Evolutionary conservation across 53 echinoderm and acorn worm genomes (phyloP), one percentile per base, ranked within the genome.

Genomic region (Hippasteria phrygiana): DNA sequence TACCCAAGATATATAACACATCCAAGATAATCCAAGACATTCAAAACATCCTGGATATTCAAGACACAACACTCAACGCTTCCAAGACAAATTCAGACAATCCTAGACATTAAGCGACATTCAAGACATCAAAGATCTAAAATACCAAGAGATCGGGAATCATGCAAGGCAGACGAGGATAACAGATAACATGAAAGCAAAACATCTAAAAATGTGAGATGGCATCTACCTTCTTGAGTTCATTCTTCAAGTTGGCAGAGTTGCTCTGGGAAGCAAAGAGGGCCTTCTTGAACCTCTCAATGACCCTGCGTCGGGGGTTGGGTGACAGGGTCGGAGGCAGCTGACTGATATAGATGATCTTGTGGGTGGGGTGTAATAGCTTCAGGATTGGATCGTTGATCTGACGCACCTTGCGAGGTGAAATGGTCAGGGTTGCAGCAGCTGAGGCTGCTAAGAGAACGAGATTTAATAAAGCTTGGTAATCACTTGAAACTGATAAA

Each of bases 281-380:
- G 36, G 96, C 99, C 83, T 93, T 94, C 91, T 99, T 99, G 88
- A 99, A 99, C 46, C 99, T 90, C 81, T 96, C 99, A 34, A 99
- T 99, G 51, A 99, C 99, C 78, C 90, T 92, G 0, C 99, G 89
- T 18, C 99, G 86, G 11, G 99, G 99, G 88, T 99, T 99, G 12
- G 96, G 96, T 55, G 95, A 74, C 20, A 99, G 94, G 14, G 96
- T 96, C 26, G 99, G 99, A 8, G 99, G 99, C 24, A 99, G 90
- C 87, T 96, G 94, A 62, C 91, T 94, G 80, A 99, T 95, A 88
- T 94, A 99, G 90, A 99, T 94, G 63, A 99, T 93, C 88, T 99
- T 99, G 67, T 99, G 96, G 78, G 96, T 91, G 78, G 93, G 89
- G 88, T 99, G 94, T 1, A 99, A 92, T 92, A 99, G 94, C 93